Evolutionary conservation across 2,113 vertebrate genomes (phyloP).

Genomic region (Sebastes fasciatus): DNA sequence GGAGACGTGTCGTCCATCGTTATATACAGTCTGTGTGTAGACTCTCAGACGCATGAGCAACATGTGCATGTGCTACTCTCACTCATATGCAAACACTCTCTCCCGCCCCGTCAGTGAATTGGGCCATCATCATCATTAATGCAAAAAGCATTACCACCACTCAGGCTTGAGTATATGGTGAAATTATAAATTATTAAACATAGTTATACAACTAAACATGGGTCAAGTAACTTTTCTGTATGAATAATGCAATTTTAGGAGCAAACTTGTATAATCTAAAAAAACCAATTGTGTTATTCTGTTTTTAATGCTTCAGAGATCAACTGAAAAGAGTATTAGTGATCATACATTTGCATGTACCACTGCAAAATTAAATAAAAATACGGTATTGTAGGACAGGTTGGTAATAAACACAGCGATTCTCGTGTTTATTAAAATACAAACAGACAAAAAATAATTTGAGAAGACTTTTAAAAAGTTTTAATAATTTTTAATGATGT

Average conservation of each 20-base stretch:
- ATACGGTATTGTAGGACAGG: neutral
- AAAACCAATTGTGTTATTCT: conserved; percentile 6
- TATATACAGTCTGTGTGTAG: neutral
- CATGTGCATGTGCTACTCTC: conserved; percentile 25
- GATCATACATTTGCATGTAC: conserved; percentile 1
- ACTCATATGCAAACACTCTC: conserved; percentile 23
- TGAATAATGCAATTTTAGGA: conserved; percentile 55
- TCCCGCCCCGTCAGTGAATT: conserved; percentile 16
- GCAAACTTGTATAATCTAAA: conserved; percentile 9
- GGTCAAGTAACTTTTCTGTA: conserved; percentile 28
- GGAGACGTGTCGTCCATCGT: too few species aligned
- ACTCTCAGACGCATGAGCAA: conserved; percentile 1
- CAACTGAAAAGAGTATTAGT: neutral
- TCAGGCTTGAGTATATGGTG: conserved; percentile 44
- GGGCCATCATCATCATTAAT: conserved; percentile 61
- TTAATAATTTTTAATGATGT: conserved; percentile 64
- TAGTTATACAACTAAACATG: conserved; percentile 50
- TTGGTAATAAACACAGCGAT: neutral
- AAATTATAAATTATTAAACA: conserved; percentile 60
- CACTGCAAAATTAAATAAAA: neutral
- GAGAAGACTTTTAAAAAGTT: conserved; percentile 52
- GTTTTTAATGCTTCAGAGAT: neutral
- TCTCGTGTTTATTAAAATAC: neutral
- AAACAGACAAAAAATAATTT: conserved; percentile 32
- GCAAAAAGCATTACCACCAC: conserved; percentile 60